A percentile compares a stretch with the other conserved stretches of the same genome.
These are phyloP conservation scores for Pseudobourletiella spinata DNA, from an alignment of 1,140 invertebrate genomes.

Conservation along the genomic window DNA sequence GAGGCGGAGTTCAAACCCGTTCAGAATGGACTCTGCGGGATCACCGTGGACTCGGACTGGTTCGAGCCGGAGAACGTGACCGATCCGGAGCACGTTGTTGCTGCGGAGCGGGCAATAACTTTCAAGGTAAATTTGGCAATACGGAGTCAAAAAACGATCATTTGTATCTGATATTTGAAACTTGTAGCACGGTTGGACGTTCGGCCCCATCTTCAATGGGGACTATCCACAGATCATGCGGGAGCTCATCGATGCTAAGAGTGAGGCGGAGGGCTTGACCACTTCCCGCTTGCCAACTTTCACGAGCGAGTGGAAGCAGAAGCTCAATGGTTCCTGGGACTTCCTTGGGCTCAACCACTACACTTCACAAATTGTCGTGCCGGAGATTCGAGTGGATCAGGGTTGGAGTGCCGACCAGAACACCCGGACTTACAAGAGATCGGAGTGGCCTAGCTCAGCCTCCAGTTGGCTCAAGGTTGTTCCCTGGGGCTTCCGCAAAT, in stretches of 20 bases:
- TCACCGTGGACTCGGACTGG: slow-evolving; percentile 53
- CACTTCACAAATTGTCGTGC: slow-evolving; percentile 44
- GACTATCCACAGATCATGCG: slow-evolving; percentile 40
- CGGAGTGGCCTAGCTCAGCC: slow-evolving; percentile 6
- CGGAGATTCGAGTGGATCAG: neutral
- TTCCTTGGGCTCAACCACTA: slow-evolving; percentile 38
- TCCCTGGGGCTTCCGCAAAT: slow-evolving; percentile 25
- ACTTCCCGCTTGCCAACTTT: slow-evolving; percentile 29
- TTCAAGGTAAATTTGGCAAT: slow-evolving; percentile 43
- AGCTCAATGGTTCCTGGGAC: slow-evolving; percentile 43
- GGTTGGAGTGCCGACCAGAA: slow-evolving; percentile 43
- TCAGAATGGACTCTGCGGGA: slow-evolving; percentile 44
- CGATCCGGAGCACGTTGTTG: slow-evolving; percentile 18
- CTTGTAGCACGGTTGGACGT: slow-evolving; percentile 43
- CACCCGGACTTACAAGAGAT: neutral
- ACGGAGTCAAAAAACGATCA: neutral
- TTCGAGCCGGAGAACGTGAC: slow-evolving; percentile 38
- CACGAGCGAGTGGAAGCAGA: slow-evolving; percentile 38
- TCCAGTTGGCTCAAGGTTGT: slow-evolving; percentile 20
- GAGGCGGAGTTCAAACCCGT: slow-evolving; percentile 28
- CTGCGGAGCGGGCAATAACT: slow-evolving; percentile 10
- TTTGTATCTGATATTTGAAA: neutral
- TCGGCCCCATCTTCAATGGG: slow-evolving; percentile 39
- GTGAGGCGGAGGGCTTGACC: slow-evolving; percentile 16
- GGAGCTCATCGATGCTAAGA: slow-evolving; percentile 17